These are phyloP conservation scores for Callocephalon fimbriatum DNA, from an alignment of 2,113 vertebrate species.

Conservation along the genomic window DNA sequence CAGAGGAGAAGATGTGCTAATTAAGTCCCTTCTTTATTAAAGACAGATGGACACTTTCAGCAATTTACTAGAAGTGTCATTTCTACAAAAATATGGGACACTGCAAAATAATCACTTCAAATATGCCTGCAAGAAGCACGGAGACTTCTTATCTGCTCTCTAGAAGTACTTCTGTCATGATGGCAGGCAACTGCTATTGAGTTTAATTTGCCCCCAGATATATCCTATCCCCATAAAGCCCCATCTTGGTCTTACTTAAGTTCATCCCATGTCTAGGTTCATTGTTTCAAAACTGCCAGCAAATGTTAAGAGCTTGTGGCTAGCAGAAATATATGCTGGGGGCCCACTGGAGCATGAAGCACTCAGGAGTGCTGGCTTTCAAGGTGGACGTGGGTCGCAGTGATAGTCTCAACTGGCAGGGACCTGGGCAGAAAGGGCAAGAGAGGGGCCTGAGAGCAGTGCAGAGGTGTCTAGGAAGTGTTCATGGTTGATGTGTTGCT, in stretches of 20 bases:
- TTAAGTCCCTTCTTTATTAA: slow-evolving; percentile 39
- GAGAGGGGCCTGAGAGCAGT: neutral
- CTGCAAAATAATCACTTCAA: neutral
- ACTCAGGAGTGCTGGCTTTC: neutral
- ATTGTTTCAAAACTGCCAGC: neutral
- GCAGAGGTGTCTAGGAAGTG: neutral
- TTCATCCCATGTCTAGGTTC: neutral
- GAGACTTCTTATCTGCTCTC: neutral
- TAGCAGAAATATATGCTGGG: neutral
- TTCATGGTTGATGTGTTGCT: accelerated
- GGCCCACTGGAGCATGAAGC: accelerated
- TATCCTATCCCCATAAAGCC: neutral
- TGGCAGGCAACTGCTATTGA: neutral
- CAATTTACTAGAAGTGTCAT: slow-evolving; percentile 42
- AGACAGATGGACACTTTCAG: slow-evolving; percentile 27
- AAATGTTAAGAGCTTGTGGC: neutral
- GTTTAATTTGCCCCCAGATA: neutral
- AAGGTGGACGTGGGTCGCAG: neutral
- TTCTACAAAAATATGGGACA: slow-evolving; percentile 18
- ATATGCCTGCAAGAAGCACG: neutral
- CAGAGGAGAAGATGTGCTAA: slow-evolving; percentile 32
- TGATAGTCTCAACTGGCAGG: neutral
- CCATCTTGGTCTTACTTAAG: accelerated
- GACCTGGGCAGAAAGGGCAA: neutral
- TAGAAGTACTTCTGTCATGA: neutral